Conservation (phyloP, 2,797 vertebrate species). For the Periophthalmus magnuspinnatus region DNA sequence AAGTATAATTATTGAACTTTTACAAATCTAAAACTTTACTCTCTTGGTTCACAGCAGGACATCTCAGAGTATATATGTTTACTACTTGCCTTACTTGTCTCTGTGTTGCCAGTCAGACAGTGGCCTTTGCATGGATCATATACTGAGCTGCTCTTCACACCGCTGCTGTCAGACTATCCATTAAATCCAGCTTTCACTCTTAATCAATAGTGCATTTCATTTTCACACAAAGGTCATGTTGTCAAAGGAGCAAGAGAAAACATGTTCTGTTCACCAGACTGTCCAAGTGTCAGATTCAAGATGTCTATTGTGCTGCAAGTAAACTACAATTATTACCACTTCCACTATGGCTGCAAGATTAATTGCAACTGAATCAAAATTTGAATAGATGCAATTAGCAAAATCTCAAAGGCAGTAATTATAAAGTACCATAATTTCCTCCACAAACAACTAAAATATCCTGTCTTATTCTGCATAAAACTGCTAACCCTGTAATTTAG, state of each 20-base stretch:
- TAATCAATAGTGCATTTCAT: constrained; percentile 38
- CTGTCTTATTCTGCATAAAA: no score
- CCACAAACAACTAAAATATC: no score
- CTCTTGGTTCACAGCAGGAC: not conserved
- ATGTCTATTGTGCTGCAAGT: no score
- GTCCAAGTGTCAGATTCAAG: no score
- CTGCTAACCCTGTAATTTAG: no score
- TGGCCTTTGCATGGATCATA: constrained; percentile 21
- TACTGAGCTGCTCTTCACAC: not conserved
- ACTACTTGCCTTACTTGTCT: not conserved
- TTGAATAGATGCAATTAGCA: no score
- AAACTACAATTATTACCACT: not conserved
- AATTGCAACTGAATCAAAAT: no score
- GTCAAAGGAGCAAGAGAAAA: constrained; percentile 14
- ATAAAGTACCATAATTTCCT: no score
- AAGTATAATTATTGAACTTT: not conserved
- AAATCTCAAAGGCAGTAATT: no score
- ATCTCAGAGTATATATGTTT: not conserved
- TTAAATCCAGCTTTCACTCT: constrained; percentile 23
- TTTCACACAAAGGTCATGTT: constrained; percentile 43
- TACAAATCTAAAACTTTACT: constrained; percentile 5
- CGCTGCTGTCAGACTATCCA: constrained; percentile 21
- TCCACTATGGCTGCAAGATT: not conserved
- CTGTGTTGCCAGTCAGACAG: not conserved
- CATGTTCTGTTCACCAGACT: constrained; percentile 1